phyloP scores from a whole-genome alignment of 2,888 invertebrate genomes.

The Lissocephala sabroskyi region DNA sequence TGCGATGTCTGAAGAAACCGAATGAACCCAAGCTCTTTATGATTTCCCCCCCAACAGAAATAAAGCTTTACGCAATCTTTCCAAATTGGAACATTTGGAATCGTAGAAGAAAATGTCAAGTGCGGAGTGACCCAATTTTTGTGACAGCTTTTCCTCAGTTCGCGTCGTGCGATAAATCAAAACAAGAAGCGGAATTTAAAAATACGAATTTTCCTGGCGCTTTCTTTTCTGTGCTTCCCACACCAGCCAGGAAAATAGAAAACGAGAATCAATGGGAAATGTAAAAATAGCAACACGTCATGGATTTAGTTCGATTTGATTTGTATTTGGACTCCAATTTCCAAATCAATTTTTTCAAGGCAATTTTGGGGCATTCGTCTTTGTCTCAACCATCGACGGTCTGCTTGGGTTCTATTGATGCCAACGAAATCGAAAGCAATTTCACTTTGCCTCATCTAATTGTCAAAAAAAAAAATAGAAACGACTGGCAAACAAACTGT shows the following conservation, averaged over 20 bases:
- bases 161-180: background rate
- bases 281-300: conserved; percentile 32
- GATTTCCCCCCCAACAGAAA: no score
- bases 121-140: background rate
- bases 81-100: no score
- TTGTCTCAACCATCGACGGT: background rate
- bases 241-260: no score
- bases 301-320: conserved; percentile 21
- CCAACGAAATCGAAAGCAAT: conserved; percentile 54
- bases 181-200: no score
- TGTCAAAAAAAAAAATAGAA: conserved; percentile 42
- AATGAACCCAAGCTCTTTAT: no score
- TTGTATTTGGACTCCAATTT: conserved; percentile 24
- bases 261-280: background rate
- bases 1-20: no score
- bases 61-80: no score
- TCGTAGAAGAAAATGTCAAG: background rate
- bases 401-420: background rate
- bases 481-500: conserved; percentile 50
- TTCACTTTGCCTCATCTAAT: conserved; percentile 55
- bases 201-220: no score
- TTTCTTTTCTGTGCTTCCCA: no score
- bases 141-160: background rate
- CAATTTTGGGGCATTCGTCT: conserved; percentile 15
- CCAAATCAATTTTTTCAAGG: conserved; percentile 42